Evolutionary conservation across 1,140 invertebrate species (phyloP).

Genomic region (Drosophila seguyi): DNA sequence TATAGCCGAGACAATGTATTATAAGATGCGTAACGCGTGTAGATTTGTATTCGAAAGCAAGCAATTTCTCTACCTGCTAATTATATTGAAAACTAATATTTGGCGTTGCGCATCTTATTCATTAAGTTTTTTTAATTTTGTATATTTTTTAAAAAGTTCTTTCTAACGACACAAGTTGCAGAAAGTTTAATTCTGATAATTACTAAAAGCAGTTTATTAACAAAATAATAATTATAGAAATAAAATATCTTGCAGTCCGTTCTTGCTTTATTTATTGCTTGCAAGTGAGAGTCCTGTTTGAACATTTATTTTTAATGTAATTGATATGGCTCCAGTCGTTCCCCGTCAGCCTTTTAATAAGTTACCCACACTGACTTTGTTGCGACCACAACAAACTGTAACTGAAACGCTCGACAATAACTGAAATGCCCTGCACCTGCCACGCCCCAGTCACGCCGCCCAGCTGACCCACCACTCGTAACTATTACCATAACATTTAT

Average conservation of each 20-base stretch:
- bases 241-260: too few relatives aligned
- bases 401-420: constrained; percentile 42
- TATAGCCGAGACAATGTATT: neutral
- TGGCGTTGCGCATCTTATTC: too few relatives aligned
- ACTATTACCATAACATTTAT: constrained; percentile 83
- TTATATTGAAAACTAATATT: too few relatives aligned
- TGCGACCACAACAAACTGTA: constrained; percentile 47
- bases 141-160: too few relatives aligned
- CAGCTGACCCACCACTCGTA: constrained; percentile 30
- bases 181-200: too few relatives aligned
- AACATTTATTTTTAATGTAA: neutral
- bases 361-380: constrained; percentile 47
- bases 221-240: too few relatives aligned
- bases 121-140: too few relatives aligned
- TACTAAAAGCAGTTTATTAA: accelerated
- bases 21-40: neutral
- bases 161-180: too few relatives aligned
- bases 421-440: constrained; percentile 42
- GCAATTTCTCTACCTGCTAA: neutral
- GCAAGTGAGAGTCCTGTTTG: neutral
- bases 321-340: neutral
- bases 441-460: constrained; percentile 10
- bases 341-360: constrained; percentile 22
- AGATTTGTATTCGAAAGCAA: neutral
- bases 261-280: neutral